Conservation (phyloP, 2,113 vertebrate genomes). For the Tinamus guttatus region DNA sequence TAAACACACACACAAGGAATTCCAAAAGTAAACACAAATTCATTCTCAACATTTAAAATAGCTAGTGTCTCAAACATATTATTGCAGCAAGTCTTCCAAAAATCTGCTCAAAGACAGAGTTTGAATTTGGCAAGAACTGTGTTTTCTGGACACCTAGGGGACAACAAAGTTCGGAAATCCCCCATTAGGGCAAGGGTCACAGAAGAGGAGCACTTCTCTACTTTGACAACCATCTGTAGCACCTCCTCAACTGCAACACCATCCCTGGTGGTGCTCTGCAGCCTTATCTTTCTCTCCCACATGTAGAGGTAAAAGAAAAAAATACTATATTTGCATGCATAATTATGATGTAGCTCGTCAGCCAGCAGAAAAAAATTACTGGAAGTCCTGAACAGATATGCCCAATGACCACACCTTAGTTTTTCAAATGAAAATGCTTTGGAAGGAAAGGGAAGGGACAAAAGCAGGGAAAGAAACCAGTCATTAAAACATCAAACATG, state of each 20-base stretch:
- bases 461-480: slow-evolving; percentile 65
- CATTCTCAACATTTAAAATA: neutral
- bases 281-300: slow-evolving; percentile 57
- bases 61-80: neutral
- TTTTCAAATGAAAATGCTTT: slow-evolving; percentile 56
- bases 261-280: neutral
- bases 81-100: neutral
- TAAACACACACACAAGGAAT: neutral
- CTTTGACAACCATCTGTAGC: neutral
- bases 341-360: slow-evolving; percentile 40
- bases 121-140: neutral
- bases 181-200: rapidly evolving
- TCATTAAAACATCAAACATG: slow-evolving; percentile 27
- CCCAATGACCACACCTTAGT: slow-evolving; percentile 54
- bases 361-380: slow-evolving; percentile 63
- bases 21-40: neutral
- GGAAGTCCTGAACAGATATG: slow-evolving; percentile 69
- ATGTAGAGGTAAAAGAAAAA: slow-evolving; percentile 41
- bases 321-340: slow-evolving; percentile 55
- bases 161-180: neutral
- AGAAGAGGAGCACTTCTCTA: neutral
- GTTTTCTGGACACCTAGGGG: neutral
- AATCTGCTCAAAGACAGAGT: neutral
- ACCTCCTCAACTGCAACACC: neutral
- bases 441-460: slow-evolving; percentile 70